Evolutionary conservation across 2,113 vertebrate species (phyloP), one percentile per base, ranked within the genome.

Genomic region (Callipepla californica): DNA sequence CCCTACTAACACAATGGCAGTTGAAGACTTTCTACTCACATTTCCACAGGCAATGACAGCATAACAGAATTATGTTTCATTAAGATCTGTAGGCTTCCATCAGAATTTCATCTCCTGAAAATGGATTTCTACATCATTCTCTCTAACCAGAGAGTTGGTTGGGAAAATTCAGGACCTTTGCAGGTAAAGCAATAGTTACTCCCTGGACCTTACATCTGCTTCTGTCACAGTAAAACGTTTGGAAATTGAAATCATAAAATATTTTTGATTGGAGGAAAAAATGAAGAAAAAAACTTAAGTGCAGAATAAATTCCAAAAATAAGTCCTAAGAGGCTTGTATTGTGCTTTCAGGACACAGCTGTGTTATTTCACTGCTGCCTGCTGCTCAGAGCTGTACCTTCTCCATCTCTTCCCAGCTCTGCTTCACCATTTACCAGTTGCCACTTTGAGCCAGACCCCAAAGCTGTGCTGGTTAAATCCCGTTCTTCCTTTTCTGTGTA

Each of bases 91-190:
- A 51, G 38, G 80, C 80, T 89, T 93, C 62, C 62, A 73, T 88
- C 36, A 77, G 62, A n/a, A 34, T 85, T 94, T 65, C 48, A 72
- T 90, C 70, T 91, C 65, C 59, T 65, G 44, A 75, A 95, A 96
- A 89, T 23, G 8, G 36, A 63, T 82, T 94, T 94, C 73, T 45
- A 67, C 75, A 77, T 28, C 38, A 4, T 42, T 93, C 55, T 88
- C 72, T 90, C 63, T 63, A 76, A 90, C 67, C 22, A 66, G 36
- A 79, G 53, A 63, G 38, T 59, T 92, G 57, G 73, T 88, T 67
- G 30, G 67, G 65, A 30, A 58, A 86, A 26, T 38, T 48, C 84
- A 90, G 88, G 34, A 28, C 48, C 40, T 80, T 66, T 15, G 4
- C 81, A 84, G 58, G 73, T 82, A 89, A 77, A 30, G 32, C 26